phyloP scores from a whole-genome alignment of 2,888 invertebrate genomes.

The Synergus laeviventris region DNA sequence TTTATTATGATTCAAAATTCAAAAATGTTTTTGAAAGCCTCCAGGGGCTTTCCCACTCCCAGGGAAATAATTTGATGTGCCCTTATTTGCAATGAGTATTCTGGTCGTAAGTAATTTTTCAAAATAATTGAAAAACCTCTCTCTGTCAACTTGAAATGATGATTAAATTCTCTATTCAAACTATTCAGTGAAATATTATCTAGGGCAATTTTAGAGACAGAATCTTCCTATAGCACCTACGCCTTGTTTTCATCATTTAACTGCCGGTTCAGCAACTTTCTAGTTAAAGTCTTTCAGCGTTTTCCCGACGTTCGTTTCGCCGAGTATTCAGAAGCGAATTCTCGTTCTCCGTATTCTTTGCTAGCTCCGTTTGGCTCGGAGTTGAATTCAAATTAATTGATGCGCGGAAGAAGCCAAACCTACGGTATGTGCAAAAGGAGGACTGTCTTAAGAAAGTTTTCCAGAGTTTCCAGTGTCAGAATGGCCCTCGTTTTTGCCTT shows the following conservation, averaged over 20 bases:
- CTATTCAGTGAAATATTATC: not conserved
- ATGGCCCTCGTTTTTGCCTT: not conserved
- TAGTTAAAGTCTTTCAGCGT: slow-evolving; percentile 26
- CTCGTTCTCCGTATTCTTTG: slow-evolving; percentile 16
- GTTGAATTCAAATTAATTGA: slow-evolving; percentile 40
- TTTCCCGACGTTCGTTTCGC: slow-evolving; percentile 1
- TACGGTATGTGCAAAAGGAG: slow-evolving; percentile 1
- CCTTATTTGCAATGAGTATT: too few species aligned
- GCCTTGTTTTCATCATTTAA: slow-evolving; percentile 22
- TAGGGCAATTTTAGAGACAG: not conserved
- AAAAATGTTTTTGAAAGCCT: too few species aligned
- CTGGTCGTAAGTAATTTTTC: too few species aligned
- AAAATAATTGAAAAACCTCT: not conserved
- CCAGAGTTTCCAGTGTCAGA: not conserved
- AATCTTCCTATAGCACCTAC: not conserved
- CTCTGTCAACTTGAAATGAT: not conserved
- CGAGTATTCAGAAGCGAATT: slow-evolving; percentile 12
- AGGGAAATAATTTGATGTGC: too few species aligned
- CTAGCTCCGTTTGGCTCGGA: slow-evolving; percentile 29
- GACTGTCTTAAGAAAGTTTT: slow-evolving; percentile 25
- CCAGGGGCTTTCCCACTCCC: too few species aligned
- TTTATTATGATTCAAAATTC: not conserved
- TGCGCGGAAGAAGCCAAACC: slow-evolving; percentile 33
- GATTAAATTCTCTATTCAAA: not conserved
- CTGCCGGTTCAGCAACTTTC: slow-evolving; percentile 34